Evolutionary conservation across 2,888 invertebrate species (phyloP).

Genomic region (Kuschelorhynchus macadamiae): DNA sequence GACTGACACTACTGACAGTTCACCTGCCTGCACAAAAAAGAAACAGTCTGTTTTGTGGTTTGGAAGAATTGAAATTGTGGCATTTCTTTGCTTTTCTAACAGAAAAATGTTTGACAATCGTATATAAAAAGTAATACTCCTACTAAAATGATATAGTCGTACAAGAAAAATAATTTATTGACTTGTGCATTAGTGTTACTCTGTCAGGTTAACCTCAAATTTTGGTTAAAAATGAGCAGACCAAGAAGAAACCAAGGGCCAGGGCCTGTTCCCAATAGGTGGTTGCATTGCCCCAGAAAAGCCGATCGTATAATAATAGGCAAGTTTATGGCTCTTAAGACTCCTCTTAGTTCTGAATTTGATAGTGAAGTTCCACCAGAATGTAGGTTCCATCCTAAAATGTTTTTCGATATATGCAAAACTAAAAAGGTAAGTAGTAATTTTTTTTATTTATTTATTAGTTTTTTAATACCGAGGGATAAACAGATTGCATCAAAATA

Average conservation of each 20-base stretch:
- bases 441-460: no score
- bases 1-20: no score
- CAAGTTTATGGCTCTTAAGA: conserved; percentile 95
- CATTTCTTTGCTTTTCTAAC: conserved; percentile 14
- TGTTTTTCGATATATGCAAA: conserved; percentile 87
- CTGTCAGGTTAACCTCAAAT: conserved; percentile 28
- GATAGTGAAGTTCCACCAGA: conserved; percentile 88
- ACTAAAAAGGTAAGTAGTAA: conserved; percentile 76
- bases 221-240: conserved; percentile 57
- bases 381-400: conserved; percentile 87
- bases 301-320: conserved; percentile 79
- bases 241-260: conserved; percentile 71
- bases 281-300: conserved; percentile 91
- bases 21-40: conserved; percentile 16
- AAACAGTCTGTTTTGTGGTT: not conserved
- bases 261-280: conserved; percentile 86
- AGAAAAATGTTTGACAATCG: conserved; percentile 16
- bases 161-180: not conserved
- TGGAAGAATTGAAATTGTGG: conserved; percentile 4
- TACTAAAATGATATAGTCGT: conserved; percentile 11
- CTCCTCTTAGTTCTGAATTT: conserved; percentile 88
- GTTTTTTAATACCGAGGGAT: no score
- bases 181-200: conserved; percentile 7
- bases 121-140: not conserved
- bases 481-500: no score